Evolutionary conservation across 1,140 invertebrate species (phyloP), one percentile per base, ranked within the genome.

Genomic region (Ectropis grisescens): DNA sequence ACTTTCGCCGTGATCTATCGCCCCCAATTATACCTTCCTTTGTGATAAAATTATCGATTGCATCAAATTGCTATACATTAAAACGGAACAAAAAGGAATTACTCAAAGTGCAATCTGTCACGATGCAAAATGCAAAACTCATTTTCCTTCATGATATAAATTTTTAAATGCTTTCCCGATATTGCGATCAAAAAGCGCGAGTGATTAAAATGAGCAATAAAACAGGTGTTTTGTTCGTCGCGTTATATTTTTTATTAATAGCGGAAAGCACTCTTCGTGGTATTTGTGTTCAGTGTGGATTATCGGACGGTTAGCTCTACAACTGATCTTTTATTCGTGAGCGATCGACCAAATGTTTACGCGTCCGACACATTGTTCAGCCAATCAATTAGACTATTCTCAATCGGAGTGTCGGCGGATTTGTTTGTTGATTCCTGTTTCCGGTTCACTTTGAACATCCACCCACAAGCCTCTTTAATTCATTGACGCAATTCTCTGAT

Each of bases 291-390:
- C 32, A 32, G 35, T 46, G 43, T 26, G 10, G 24, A 19, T 19
- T 41, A 35, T 27, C 35, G 35, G 11, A 27, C 39, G 37, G 41
- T 37, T 40, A 16, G 45, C 41, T 32, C 49, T 44, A 47, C 61
- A 61, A 74, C 55, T 65, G 56, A 51, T 57, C 52, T 65, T 51
- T 56, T 58, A 62, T 60, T 54, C 39, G 40, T 30, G 46, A 49
- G 56, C 58, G 66, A 64, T 66, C 45, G 49, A 54, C 33, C 54
- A 39, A 47, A 41, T 57, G 46, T 31, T 53, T 47, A 33, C 41
- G 32, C 39, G 41, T 33, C 36, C 38, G 43, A 53, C 49, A 55
- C 39, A 41, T 46, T 43, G 37, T 41, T 36, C 40, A 32, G 26
- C 30, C 11, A 42, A 50, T 41, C 40, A 44, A 40, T 43, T 29